These are phyloP conservation scores for Pollenia labialis DNA, from an alignment of 2,888 invertebrate species.

Conservation along the genomic window DNA sequence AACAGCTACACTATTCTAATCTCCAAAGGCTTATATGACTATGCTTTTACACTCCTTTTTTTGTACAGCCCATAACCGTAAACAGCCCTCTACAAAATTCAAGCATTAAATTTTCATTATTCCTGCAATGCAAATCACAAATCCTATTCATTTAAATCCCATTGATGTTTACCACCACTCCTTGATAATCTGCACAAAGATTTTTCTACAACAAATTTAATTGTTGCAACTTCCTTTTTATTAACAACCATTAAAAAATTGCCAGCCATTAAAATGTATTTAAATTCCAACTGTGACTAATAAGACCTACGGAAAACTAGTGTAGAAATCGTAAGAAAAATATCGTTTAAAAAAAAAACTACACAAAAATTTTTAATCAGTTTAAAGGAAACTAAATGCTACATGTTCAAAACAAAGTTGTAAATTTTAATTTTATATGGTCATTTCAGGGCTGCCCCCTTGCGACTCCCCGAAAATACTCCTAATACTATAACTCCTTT, in stretches of 20 bases:
- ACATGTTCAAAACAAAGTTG: slow-evolving; percentile 78
- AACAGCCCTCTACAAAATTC: neutral
- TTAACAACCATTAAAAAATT: slow-evolving; percentile 65
- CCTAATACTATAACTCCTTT: neutral
- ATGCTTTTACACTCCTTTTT: no score
- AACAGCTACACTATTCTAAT: no score
- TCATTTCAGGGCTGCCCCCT: slow-evolving; percentile 47
- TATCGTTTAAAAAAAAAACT: slow-evolving; percentile 25
- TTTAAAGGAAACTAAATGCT: slow-evolving; percentile 59
- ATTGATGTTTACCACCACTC: slow-evolving; percentile 17
- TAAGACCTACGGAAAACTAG: slow-evolving; percentile 35
- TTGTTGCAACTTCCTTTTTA: slow-evolving; percentile 68
- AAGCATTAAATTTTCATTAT: neutral
- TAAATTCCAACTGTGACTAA: slow-evolving; percentile 65
- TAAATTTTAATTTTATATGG: slow-evolving; percentile 80
- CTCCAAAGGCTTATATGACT: no score
- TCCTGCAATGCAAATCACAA: slow-evolving; percentile 4
- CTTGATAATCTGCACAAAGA: neutral
- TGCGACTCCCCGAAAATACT: slow-evolving; percentile 26
- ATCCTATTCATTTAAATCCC: slow-evolving; percentile 28
- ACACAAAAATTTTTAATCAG: slow-evolving; percentile 63
- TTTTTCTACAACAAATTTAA: slow-evolving; percentile 40
- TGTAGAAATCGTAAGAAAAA: slow-evolving; percentile 8
- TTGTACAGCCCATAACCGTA: no score
- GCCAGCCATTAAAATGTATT: slow-evolving; percentile 65